A percentile compares a stretch with the other conserved stretches of the same genome.
These are phyloP conservation scores for Nesogale talazaci DNA, from an alignment of 2,113 vertebrate species.

Conservation along the genomic window DNA sequence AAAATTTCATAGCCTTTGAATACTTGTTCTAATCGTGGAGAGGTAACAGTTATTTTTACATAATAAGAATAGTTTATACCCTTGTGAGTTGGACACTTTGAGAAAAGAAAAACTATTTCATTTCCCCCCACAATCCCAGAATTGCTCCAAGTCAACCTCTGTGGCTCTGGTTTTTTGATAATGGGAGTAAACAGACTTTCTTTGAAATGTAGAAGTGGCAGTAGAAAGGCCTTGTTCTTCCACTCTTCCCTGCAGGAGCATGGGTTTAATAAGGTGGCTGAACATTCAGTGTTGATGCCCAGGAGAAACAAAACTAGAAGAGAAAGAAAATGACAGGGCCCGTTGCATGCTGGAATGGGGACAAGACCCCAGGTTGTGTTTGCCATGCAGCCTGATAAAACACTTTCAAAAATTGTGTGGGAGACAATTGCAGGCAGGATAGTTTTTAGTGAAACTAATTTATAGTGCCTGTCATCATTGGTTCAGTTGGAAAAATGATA, in stretches of 20 bases:
- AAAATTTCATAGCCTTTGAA: neutral
- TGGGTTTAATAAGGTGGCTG: slow-evolving; percentile 36
- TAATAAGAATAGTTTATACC: neutral
- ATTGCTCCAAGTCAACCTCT: neutral
- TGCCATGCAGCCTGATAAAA: neutral
- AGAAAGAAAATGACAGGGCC: neutral
- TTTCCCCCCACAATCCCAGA: neutral
- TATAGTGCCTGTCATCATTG: neutral
- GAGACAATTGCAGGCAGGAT: neutral
- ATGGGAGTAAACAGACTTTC: slow-evolving; percentile 9
- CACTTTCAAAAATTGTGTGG: neutral
- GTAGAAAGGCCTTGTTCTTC: neutral
- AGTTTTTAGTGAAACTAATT: neutral
- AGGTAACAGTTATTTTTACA: neutral
- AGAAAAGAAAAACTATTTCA: slow-evolving; percentile 1
- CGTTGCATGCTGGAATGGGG: neutral
- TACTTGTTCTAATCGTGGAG: neutral
- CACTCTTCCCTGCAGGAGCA: neutral
- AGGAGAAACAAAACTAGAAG: neutral
- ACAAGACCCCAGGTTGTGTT: neutral
- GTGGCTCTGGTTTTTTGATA: slow-evolving; percentile 14
- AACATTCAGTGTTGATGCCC: neutral
- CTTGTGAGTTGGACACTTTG: neutral
- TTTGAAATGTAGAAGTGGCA: slow-evolving; percentile 38
- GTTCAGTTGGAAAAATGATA: neutral